Evolutionary conservation across 37 sponge, comb jelly and placozoan species (phyloP), one percentile per base, ranked within the genome.

Genomic region (Axinella damicornis): DNA sequence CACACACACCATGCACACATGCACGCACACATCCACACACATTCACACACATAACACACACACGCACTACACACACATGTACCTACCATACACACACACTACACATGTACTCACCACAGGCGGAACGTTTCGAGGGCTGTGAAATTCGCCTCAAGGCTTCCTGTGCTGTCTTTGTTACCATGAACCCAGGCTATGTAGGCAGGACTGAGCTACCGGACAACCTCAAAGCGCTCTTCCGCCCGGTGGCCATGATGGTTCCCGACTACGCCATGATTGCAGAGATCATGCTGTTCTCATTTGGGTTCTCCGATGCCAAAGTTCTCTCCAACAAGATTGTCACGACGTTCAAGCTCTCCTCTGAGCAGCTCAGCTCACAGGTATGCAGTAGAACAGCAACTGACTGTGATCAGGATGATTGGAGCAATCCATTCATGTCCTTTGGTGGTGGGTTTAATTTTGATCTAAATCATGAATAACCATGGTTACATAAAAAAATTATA

Each of bases 181-280:
- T 98, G 99, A 92, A 98, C 74, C 99, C 99, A 40, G 99, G 99
- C 63, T 98, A 98, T 88, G 99, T 97, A 35, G 99, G 99, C 21
- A 74, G 99, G 41, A 97, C 96, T 69, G 99, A 98, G 71, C 85
- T 98, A 63, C 99, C 99, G 24, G 99, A 98, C 66, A 98, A 98
- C 75, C 83, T 98, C 61, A 98, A 98, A 81, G 84, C 96, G 5
- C 90, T 94, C 74, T 98, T 98, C 82, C 74, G 99, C 41, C 94
- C 97, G 0, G 97, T 98, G 17, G 99, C 99, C 35, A 98, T 98
- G 99, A 98, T 98, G 99, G 99, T 98, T 0, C 99, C 99, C 15
- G 99, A 98, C 83, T 46, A 97, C 2, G 95, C 96, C 88, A 98
- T 98, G 64, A 98, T 98, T 73, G 96, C 96, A 84, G 62, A 95